phyloP scores from a whole-genome alignment of 2,113 vertebrate species.

The Chrysemys picta region DNA sequence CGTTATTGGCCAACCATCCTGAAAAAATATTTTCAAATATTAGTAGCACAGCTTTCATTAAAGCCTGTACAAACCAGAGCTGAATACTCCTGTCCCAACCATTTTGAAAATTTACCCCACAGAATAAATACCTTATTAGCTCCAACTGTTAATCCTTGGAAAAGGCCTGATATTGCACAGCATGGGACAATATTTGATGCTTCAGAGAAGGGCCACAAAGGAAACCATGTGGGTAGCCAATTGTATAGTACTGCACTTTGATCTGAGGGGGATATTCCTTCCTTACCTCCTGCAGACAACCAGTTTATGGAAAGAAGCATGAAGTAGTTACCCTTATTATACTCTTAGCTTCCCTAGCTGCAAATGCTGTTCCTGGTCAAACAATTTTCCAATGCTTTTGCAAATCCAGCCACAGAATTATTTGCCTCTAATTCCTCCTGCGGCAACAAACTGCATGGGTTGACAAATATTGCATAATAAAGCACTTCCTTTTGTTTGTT shows the following conservation, averaged over 20 bases:
- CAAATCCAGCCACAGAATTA: conserved; percentile 26
- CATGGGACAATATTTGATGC: rapidly evolving
- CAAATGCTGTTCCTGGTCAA: conserved; percentile 51
- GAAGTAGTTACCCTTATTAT: conserved; percentile 44
- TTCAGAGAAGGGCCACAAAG: too few species aligned
- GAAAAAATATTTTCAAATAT: neutral
- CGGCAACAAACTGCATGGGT: neutral
- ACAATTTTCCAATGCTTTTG: conserved; percentile 5
- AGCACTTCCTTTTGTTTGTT: conserved; percentile 42
- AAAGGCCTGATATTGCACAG: neutral
- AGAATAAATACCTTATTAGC: neutral
- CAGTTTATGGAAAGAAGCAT: neutral
- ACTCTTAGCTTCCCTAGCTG: neutral
- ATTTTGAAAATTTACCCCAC: neutral
- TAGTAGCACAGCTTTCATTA: neutral
- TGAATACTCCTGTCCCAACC: neutral
- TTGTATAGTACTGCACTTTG: neutral
- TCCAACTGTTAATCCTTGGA: neutral
- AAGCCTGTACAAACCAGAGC: neutral
- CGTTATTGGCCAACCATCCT: neutral
- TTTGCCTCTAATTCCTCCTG: conserved; percentile 33
- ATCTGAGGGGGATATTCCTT: neutral
- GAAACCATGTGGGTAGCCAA: neutral
- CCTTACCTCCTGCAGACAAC: neutral
- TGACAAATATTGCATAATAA: conserved; percentile 25